Evolutionary conservation across 2,888 invertebrate species (phyloP).

Genomic region (Thereva nobilitata): DNA sequence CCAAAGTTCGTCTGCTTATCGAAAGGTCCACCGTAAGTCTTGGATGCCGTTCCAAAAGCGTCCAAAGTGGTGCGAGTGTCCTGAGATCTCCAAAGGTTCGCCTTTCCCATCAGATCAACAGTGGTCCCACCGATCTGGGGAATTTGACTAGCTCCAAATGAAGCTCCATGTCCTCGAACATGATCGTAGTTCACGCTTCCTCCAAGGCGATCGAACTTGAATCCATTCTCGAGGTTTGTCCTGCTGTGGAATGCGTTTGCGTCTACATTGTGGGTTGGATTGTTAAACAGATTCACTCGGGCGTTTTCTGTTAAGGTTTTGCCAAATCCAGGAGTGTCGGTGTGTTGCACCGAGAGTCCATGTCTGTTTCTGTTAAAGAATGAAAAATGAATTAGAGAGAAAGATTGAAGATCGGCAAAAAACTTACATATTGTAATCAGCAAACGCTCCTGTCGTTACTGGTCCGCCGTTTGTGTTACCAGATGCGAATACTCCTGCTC

Average conservation of each 20-base stretch:
- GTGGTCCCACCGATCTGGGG: conserved; percentile 48
- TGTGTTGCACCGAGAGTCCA: conserved; percentile 47
- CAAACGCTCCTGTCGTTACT: conserved; percentile 14
- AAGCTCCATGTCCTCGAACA: conserved; percentile 47
- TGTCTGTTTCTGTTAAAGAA: conserved; percentile 47
- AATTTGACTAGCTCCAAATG: conserved; percentile 46
- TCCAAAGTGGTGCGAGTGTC: conserved; percentile 47
- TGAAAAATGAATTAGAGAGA: background rate
- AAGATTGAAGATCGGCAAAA: background rate
- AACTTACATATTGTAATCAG: conserved; percentile 32
- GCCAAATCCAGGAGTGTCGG: conserved; percentile 45
- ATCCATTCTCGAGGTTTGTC: conserved; percentile 47
- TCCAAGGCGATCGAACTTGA: conserved; percentile 8
- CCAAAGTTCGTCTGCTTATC: conserved; percentile 45
- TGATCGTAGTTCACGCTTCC: conserved; percentile 41
- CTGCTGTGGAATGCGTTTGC: conserved; percentile 47
- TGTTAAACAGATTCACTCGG: conserved; percentile 48
- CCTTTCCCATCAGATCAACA: conserved; percentile 46
- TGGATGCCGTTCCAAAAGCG: conserved; percentile 47
- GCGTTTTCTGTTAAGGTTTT: conserved; percentile 45
- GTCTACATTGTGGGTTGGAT: conserved; percentile 44
- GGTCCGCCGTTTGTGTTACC: conserved; percentile 26
- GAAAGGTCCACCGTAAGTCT: conserved; percentile 47
- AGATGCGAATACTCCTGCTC: conserved; percentile 16
- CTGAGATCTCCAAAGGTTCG: conserved; percentile 49